A percentile compares a stretch with the other conserved stretches of the same genome.
These are phyloP conservation scores for Cerceris ruficornis DNA, from an alignment of 2,888 invertebrate genomes.

Conservation along the genomic window DNA sequence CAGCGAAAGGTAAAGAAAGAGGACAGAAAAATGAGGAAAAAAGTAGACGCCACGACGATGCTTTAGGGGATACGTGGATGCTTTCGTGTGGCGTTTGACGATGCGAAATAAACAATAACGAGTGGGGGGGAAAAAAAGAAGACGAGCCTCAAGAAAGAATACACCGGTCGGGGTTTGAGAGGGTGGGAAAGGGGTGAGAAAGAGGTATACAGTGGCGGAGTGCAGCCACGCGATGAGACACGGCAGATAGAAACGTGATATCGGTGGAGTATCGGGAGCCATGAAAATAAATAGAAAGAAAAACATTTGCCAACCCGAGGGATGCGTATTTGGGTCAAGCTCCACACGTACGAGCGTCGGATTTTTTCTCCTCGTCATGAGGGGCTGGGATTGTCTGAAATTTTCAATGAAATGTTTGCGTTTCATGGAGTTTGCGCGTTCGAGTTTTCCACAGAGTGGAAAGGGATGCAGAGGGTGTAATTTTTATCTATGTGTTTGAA, in stretches of 20 bases:
- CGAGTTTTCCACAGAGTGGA: neutral
- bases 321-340: constrained; percentile 55
- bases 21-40: neutral
- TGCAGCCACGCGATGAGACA: constrained; percentile 24
- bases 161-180: neutral
- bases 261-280: constrained; percentile 37
- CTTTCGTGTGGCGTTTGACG: neutral
- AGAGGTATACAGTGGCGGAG: constrained; percentile 13
- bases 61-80: too few relatives aligned
- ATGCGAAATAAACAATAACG: neutral
- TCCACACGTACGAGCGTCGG: constrained; percentile 31
- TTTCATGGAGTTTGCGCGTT: constrained; percentile 22
- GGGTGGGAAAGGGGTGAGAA: neutral
- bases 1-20: neutral
- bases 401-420: constrained; percentile 39
- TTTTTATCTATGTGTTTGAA: too few relatives aligned
- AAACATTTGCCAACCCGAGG: constrained; percentile 45
- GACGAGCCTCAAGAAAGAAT: neutral
- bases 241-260: constrained; percentile 48
- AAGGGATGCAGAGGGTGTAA: neutral
- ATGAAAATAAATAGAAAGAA: constrained; percentile 59
- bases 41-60: neutral
- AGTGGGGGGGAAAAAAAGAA: constrained; percentile 23
- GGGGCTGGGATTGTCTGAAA: constrained; percentile 34
- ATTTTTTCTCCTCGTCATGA: constrained; percentile 46